A percentile compares a stretch with the other conserved stretches of the same genome.
phyloP scores from a whole-genome alignment of 2,797 vertebrate genomes.

The Zonotrichia albicollis region DNA sequence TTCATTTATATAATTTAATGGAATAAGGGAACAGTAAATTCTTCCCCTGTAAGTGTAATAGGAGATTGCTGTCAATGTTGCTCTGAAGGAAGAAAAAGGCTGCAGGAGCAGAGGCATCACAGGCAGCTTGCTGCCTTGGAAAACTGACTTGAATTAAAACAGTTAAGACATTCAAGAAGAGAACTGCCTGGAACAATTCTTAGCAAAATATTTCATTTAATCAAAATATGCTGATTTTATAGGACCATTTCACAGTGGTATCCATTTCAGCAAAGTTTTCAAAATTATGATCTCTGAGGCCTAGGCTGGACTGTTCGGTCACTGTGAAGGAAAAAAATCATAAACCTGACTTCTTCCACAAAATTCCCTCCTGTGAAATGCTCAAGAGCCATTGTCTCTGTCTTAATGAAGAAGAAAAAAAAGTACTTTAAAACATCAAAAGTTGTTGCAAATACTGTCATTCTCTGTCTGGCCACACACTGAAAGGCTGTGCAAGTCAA shows the following conservation, averaged over 20 bases:
- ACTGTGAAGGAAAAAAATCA: not conserved
- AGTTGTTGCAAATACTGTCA: not conserved
- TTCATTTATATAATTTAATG: not conserved
- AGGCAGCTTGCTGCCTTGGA: not conserved
- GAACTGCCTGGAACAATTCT: not conserved
- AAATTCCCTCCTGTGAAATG: not conserved
- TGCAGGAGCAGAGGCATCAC: not conserved
- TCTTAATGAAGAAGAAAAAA: not conserved
- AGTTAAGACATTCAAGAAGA: not conserved
- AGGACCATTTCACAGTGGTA: not conserved
- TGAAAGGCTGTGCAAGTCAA: not conserved
- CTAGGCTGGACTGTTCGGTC: not conserved
- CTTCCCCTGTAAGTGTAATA: not conserved
- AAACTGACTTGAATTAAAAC: not conserved
- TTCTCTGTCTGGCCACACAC: not conserved
- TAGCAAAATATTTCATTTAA: slow-evolving; percentile 13
- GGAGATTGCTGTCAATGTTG: not conserved
- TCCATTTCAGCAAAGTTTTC: not conserved
- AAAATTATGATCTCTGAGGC: not conserved
- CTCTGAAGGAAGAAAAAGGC: not conserved
- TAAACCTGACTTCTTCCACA: not conserved
- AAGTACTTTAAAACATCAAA: not conserved
- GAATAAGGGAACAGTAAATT: not conserved
- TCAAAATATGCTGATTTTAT: slow-evolving; percentile 2
- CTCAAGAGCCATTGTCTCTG: not conserved